These are phyloP conservation scores for Cydia splendana DNA, from an alignment of 1,140 invertebrate species.

Conservation along the genomic window DNA sequence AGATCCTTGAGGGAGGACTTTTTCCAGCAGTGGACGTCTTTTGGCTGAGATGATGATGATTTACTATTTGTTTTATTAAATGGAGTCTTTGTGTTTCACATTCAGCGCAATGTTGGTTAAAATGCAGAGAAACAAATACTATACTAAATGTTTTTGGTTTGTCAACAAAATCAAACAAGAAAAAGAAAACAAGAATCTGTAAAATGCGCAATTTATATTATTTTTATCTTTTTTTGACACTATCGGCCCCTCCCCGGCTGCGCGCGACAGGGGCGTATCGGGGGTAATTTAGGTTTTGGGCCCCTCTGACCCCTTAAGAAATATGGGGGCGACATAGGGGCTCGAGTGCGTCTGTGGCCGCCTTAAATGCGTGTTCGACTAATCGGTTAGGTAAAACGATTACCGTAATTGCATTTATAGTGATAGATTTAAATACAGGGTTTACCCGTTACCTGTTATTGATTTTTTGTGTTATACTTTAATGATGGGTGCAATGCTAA, in stretches of 20 bases:
- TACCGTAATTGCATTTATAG: neutral
- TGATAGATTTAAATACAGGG: neutral
- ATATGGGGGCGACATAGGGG: constrained; percentile 41
- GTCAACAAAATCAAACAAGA: constrained; percentile 49
- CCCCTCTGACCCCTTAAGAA: constrained; percentile 56
- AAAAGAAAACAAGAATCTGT: constrained; percentile 44
- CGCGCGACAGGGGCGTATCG: constrained; percentile 67
- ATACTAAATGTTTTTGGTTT: neutral
- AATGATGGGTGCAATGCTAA: no score
- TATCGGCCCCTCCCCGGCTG: constrained; percentile 73
- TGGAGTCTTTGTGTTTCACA: neutral
- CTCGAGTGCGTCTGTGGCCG: neutral
- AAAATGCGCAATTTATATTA: constrained; percentile 76
- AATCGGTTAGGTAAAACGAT: constrained; percentile 31
- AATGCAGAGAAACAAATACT: neutral
- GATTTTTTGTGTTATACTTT: no score
- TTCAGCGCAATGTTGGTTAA: neutral
- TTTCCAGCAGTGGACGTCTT: no score
- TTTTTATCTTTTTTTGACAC: constrained; percentile 81
- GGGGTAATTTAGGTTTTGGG: constrained; percentile 59
- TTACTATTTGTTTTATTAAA: no score
- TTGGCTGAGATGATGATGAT: no score
- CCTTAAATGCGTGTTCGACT: neutral
- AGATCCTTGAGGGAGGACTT: no score
- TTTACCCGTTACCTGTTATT: no score